These are phyloP conservation scores for Sitta europaea DNA, from an alignment of 2,113 vertebrate species.

Conservation along the genomic window DNA sequence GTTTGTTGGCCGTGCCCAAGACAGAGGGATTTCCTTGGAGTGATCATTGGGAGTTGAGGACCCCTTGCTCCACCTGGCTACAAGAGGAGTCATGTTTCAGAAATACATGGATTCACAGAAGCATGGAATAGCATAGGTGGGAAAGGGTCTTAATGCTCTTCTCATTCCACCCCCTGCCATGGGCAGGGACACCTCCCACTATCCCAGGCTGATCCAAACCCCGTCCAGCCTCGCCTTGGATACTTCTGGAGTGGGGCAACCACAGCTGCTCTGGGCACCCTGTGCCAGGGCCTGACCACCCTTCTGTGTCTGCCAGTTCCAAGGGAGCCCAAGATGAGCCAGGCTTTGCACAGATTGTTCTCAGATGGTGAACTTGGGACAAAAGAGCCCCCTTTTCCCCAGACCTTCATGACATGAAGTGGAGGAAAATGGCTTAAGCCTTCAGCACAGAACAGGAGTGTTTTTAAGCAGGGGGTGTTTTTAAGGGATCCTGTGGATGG, in stretches of 20 bases:
- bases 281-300: not conserved
- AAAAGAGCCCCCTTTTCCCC: not conserved
- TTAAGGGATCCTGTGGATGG: not conserved
- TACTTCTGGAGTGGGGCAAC: not conserved
- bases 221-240: not conserved
- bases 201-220: not conserved
- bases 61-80: not conserved
- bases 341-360: not conserved
- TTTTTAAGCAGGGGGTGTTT: not conserved
- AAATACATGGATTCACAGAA: not conserved
- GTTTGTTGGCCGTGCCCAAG: not conserved
- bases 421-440: not conserved
- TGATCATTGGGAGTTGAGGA: not conserved
- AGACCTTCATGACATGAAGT: accelerated
- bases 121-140: not conserved
- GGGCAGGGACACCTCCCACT: not conserved
- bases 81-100: accelerated
- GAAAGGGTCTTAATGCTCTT: not conserved
- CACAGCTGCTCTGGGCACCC: not conserved
- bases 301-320: not conserved
- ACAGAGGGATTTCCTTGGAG: not conserved
- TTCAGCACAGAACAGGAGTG: not conserved
- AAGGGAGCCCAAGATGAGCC: not conserved
- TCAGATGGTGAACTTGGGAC: not conserved
- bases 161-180: not conserved